phyloP scores from a whole-genome alignment of 2,888 invertebrate genomes.

The Quadriops clusia region DNA sequence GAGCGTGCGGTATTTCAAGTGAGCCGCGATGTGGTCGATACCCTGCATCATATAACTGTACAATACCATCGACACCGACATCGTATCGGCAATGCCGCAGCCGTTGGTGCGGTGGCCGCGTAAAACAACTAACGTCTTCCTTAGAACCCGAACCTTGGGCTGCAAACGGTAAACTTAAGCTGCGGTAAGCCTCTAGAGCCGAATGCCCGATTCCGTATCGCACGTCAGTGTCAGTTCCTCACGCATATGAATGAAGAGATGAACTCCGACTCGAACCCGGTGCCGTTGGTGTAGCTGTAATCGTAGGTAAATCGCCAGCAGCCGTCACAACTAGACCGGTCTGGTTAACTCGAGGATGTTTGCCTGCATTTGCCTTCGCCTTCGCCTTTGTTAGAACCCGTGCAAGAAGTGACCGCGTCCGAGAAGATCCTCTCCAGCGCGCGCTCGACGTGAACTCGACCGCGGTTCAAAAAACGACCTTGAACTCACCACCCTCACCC shows the following conservation, averaged over 20 bases:
- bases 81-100: too few species aligned
- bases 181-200: too few species aligned
- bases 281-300: too few species aligned
- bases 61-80: constrained; percentile 24
- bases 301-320: too few species aligned
- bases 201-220: constrained; percentile 29
- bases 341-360: too few species aligned
- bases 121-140: constrained; percentile 18
- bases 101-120: constrained; percentile 25
- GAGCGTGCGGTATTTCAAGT: constrained; percentile 16
- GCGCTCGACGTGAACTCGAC: neutral
- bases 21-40: too few species aligned
- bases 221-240: constrained; percentile 27
- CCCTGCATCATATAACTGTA: constrained; percentile 29
- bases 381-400: too few species aligned
- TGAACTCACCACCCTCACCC: neutral
- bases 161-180: constrained; percentile 34
- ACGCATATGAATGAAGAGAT: constrained; percentile 33
- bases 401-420: constrained; percentile 11
- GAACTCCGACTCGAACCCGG: too few species aligned
- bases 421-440: constrained; percentile 1
- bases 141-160: constrained; percentile 22
- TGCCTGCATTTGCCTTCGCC: too few species aligned
- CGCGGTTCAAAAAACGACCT: too few species aligned
- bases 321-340: too few species aligned